Evolutionary conservation across 2,888 invertebrate genomes (phyloP).

Genomic region (Matsumyia berberina): DNA sequence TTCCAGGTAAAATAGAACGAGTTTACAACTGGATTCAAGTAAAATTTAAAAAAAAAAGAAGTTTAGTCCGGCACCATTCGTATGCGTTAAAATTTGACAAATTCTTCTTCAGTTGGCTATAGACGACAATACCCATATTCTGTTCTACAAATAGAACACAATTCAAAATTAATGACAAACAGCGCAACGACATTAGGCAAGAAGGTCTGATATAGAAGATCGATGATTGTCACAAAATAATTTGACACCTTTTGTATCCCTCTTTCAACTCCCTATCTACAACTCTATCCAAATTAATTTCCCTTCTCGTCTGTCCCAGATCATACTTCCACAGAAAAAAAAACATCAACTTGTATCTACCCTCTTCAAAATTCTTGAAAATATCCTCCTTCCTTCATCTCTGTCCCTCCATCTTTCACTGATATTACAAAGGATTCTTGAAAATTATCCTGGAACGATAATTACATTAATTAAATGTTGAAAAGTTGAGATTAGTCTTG

Average conservation of each 20-base stretch:
- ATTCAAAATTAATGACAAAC: constrained; percentile 22
- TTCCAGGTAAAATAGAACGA: too few species aligned
- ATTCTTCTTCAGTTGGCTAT: background rate
- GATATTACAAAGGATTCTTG: constrained; percentile 58
- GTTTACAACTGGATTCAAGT: too few species aligned
- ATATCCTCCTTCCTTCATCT: background rate
- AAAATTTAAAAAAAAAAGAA: background rate
- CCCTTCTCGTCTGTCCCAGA: background rate
- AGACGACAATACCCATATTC: too few species aligned
- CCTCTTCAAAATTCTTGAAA: constrained; percentile 6
- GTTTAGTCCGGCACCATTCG: too few species aligned
- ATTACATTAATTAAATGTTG: constrained; percentile 74
- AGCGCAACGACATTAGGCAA: constrained; percentile 26
- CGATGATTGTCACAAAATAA: constrained; percentile 24
- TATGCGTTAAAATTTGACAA: background rate
- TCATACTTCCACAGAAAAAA: constrained; percentile 2
- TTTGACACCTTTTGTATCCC: constrained; percentile 33
- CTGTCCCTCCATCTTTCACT: background rate
- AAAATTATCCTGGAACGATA: constrained; percentile 71
- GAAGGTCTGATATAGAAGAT: constrained; percentile 12
- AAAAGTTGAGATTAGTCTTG: constrained; percentile 69
- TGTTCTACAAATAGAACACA: background rate
- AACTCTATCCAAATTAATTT: constrained; percentile 10
- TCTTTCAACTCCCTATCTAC: constrained; percentile 10
- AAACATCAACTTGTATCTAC: constrained; percentile 21